Conservation (phyloP, 2,888 invertebrate genomes). For the Desoria tigrina region DNA sequence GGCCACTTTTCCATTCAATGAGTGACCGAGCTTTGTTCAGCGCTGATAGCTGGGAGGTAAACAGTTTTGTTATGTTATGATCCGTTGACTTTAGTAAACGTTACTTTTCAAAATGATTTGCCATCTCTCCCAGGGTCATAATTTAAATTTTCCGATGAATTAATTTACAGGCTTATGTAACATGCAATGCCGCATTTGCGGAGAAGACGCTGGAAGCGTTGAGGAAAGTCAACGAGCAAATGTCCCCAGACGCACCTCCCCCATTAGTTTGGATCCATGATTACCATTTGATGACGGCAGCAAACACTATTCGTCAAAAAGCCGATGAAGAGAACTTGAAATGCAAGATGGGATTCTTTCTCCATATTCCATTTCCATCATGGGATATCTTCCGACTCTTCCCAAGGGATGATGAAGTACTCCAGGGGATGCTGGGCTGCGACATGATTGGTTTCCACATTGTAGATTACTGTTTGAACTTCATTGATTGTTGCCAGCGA, state of each 20-base stretch:
- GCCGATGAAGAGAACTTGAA: constrained; percentile 75
- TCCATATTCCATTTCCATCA: constrained; percentile 92
- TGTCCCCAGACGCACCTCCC: constrained; percentile 61
- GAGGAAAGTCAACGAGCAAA: constrained; percentile 60
- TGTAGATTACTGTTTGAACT: constrained; percentile 85
- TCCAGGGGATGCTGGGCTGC: constrained; percentile 88
- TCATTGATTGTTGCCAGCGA: constrained; percentile 86
- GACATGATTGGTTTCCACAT: constrained; percentile 93
- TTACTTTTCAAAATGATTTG: no score
- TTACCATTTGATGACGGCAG: constrained; percentile 89
- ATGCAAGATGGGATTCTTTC: constrained; percentile 84
- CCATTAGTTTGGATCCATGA: constrained; percentile 93
- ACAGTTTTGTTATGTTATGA: constrained; percentile 8
- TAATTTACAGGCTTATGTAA: constrained; percentile 67
- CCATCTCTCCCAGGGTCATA: no score
- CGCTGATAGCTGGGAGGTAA: constrained; percentile 71
- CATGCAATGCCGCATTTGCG: constrained; percentile 80
- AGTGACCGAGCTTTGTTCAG: constrained; percentile 82
- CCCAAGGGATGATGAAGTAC: constrained; percentile 90
- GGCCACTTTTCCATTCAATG: constrained; percentile 92
- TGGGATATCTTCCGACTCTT: constrained; percentile 90
- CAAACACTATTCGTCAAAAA: constrained; percentile 83
- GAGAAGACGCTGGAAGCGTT: constrained; percentile 73
- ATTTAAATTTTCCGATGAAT: no score
- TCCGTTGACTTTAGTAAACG: constrained; percentile 5